phyloP scores from a whole-genome alignment of 2,113 vertebrate species.

The Vidua macroura region DNA sequence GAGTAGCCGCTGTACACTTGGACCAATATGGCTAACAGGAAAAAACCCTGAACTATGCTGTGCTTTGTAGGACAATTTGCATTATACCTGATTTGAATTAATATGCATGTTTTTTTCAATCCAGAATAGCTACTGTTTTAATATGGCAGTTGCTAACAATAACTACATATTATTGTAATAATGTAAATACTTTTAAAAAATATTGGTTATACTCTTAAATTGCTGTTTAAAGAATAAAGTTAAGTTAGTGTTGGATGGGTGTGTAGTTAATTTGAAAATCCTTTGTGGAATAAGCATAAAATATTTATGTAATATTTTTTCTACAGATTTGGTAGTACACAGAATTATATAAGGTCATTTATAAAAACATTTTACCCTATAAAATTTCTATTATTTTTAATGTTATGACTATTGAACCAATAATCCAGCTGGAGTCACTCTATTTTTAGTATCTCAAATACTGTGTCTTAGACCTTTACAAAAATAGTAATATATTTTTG shows the following conservation, averaged over 20 bases:
- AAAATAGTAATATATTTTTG: neutral
- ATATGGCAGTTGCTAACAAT: neutral
- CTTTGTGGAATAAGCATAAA: neutral
- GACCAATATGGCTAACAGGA: neutral
- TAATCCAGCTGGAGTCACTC: neutral
- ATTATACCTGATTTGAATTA: neutral
- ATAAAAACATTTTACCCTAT: neutral
- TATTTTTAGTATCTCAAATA: neutral
- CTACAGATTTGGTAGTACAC: neutral
- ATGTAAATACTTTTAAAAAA: neutral
- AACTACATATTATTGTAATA: neutral
- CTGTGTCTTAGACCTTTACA: neutral
- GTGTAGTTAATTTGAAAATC: neutral
- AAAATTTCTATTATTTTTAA: neutral
- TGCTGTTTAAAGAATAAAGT: neutral
- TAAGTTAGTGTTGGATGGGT: neutral
- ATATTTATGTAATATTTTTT: neutral
- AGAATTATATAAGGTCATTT: neutral
- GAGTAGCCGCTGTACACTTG: neutral
- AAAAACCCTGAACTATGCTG: fast-evolving
- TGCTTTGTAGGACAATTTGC: neutral
- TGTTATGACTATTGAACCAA: neutral
- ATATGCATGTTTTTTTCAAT: neutral
- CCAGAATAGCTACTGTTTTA: neutral
- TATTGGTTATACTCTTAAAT: neutral